These are phyloP conservation scores for Drosophila monieri DNA, from an alignment of 2,888 invertebrate species.

Conservation along the genomic window DNA sequence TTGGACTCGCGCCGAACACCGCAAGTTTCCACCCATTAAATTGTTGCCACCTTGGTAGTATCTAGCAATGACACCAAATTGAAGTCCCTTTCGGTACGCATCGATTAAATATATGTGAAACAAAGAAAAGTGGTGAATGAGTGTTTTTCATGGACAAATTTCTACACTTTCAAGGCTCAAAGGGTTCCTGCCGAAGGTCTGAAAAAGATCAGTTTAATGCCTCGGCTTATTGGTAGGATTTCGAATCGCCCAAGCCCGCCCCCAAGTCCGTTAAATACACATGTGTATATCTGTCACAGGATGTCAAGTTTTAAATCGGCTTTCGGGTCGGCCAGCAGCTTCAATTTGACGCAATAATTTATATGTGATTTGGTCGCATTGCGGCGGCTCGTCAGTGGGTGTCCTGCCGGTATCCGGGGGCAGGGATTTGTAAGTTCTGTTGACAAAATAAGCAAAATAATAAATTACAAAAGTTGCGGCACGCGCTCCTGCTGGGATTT, in stretches of 20 bases:
- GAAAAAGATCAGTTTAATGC: constrained; percentile 48
- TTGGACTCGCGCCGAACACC: constrained; percentile 52
- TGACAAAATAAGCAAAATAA: constrained; percentile 77
- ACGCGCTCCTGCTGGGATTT: constrained; percentile 54
- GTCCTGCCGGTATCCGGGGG: constrained; percentile 5
- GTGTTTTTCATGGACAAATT: not conserved
- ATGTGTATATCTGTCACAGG: constrained; percentile 27
- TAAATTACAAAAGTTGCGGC: constrained; percentile 68
- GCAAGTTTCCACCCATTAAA: constrained; percentile 37
- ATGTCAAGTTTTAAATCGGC: constrained; percentile 61
- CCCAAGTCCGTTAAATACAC: constrained; percentile 46
- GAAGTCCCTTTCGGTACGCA: not conserved
- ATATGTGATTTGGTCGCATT: constrained; percentile 57
- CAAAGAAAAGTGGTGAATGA: not conserved
- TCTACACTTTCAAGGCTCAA: not conserved
- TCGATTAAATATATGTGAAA: not conserved
- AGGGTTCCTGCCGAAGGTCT: not conserved
- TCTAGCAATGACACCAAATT: not conserved
- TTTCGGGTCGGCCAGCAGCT: constrained; percentile 47
- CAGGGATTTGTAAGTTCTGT: constrained; percentile 62
- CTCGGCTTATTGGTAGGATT: constrained; percentile 30
- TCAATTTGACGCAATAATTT: constrained; percentile 70
- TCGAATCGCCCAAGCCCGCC: constrained; percentile 23
- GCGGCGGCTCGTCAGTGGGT: constrained; percentile 41
- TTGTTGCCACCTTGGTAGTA: constrained; percentile 62